Base-by-base conservation (phyloP, 2,113 vertebrate genomes). In the Cyprinodon tularosa region DNA sequence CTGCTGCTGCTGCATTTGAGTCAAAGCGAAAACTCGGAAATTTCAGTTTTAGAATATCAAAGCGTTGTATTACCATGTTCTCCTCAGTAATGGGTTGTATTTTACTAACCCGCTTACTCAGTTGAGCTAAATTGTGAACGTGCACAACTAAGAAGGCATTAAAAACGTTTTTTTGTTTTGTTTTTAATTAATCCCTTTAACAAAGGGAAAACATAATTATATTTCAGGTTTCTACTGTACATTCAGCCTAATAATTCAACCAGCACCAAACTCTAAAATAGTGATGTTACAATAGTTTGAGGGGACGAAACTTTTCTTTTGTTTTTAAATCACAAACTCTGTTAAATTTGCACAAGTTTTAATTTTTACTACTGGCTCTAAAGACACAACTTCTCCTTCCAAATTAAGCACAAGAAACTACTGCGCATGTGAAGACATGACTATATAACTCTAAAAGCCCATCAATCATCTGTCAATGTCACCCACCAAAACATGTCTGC, bases 401-500 rank as follows among this genome's bases (percentile, higher is more conserved):
- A 63, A 17, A 62, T 40, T 74, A 60, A 12, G 22, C 8, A 62
- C 3, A 1, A 74, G 77, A n/a, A 7, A 15, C 29, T 69, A 79
- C 60, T 82, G 84, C 91, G 85, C 88, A 92, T 89, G 89, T 83
- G 82, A 64, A 47, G 29, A 83, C 77, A 29, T 29, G 29, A 29
- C 29, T 29, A 29, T 29, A 29, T 29, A 29, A 29, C 29, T 29
- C 29, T 29, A 29, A 66, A 48, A 71, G 75, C 15, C 40, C 42
- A 12, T 14, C n/a, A 69, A 22, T 44, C 6, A 29, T 15, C n/a
- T 74, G 68, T 59, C 59, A 57, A 78, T 76, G 76, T 72, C 64
- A 48, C 72, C 8, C 57, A 36, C 0, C 40, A 45, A 45, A 17
- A 39, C 12, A 38, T 39, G 17, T 57, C 10, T 12, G 12, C 14